These are phyloP conservation scores for Hemicrepidius hirtus DNA, from an alignment of 2,888 invertebrate species.

Conservation along the genomic window DNA sequence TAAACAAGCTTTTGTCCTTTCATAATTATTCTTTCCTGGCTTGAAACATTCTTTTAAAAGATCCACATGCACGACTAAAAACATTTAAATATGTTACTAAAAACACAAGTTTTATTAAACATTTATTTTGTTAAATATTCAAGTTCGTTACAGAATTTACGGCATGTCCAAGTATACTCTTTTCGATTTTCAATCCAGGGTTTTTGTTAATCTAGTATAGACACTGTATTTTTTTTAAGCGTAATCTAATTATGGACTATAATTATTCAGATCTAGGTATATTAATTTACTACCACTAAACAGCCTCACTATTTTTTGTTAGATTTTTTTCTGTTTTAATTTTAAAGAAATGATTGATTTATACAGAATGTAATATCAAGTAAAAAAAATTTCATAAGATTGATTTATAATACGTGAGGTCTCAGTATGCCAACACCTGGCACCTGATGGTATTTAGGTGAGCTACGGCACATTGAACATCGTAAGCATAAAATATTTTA, in stretches of 20 bases:
- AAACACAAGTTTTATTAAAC: slow-evolving; percentile 14
- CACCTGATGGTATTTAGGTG: too few relatives aligned
- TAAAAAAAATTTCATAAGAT: too few relatives aligned
- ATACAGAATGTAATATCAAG: not conserved
- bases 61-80: slow-evolving; percentile 73
- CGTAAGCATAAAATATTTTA: too few relatives aligned
- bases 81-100: not conserved
- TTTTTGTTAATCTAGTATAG: not conserved
- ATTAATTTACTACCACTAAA: slow-evolving; percentile 13
- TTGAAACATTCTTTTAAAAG: slow-evolving; percentile 71
- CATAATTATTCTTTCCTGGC: slow-evolving; percentile 72
- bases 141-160: slow-evolving; percentile 10
- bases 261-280: not conserved
- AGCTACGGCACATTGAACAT: too few relatives aligned
- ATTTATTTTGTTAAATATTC: slow-evolving; percentile 16
- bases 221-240: not conserved
- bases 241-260: not conserved
- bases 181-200: not conserved
- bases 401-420: too few relatives aligned
- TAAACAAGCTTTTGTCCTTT: slow-evolving; percentile 69
- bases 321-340: too few relatives aligned
- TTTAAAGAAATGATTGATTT: too few relatives aligned
- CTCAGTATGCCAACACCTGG: too few relatives aligned
- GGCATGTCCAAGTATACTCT: not conserved
- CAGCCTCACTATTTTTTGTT: not conserved